phyloP scores from a whole-genome alignment of 2,797 vertebrate species.

The Trematomus bernacchii region DNA sequence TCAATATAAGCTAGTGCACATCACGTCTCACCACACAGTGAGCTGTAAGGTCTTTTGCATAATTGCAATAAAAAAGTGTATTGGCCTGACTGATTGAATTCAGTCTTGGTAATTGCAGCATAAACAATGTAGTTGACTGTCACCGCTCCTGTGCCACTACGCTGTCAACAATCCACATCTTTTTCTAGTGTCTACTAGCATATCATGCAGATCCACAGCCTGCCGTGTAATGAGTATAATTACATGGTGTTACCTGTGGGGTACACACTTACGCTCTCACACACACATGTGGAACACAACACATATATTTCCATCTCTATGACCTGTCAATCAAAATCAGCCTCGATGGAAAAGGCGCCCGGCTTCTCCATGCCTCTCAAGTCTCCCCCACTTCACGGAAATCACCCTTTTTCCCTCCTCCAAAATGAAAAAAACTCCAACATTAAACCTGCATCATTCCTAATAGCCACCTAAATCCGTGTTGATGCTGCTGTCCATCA shows the following conservation, averaged over 20 bases:
- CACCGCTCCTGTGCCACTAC: slow-evolving; percentile 75
- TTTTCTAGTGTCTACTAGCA: slow-evolving; percentile 75
- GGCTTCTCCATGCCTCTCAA: slow-evolving; percentile 28
- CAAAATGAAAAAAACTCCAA: slow-evolving; percentile 36
- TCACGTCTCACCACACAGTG: slow-evolving; percentile 77
- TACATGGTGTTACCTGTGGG: slow-evolving; percentile 86
- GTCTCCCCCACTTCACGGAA: slow-evolving; percentile 37
- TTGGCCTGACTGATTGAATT: slow-evolving; percentile 86
- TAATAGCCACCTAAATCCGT: slow-evolving; percentile 63
- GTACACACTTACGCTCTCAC: slow-evolving; percentile 45
- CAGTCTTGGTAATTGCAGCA: slow-evolving; percentile 85
- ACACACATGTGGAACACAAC: slow-evolving; percentile 56
- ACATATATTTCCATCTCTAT: slow-evolving; percentile 65
- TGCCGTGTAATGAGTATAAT: slow-evolving; percentile 86
- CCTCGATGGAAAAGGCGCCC: slow-evolving; percentile 57
- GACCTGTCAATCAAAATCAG: slow-evolving; percentile 82
- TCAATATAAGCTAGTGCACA: slow-evolving; percentile 82
- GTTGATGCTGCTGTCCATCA: slow-evolving; percentile 72
- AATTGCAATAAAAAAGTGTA: slow-evolving; percentile 86
- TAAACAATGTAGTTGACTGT: slow-evolving; percentile 86
- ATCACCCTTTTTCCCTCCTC: slow-evolving; percentile 31
- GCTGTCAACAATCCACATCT: slow-evolving; percentile 81
- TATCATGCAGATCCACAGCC: slow-evolving; percentile 81
- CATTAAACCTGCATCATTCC: slow-evolving; percentile 66
- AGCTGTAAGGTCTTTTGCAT: slow-evolving; percentile 83